A percentile compares a stretch with the other conserved stretches of the same genome.
Evolutionary conservation across 2,113 vertebrate species (phyloP).

Genomic region (Perca fluviatilis): DNA sequence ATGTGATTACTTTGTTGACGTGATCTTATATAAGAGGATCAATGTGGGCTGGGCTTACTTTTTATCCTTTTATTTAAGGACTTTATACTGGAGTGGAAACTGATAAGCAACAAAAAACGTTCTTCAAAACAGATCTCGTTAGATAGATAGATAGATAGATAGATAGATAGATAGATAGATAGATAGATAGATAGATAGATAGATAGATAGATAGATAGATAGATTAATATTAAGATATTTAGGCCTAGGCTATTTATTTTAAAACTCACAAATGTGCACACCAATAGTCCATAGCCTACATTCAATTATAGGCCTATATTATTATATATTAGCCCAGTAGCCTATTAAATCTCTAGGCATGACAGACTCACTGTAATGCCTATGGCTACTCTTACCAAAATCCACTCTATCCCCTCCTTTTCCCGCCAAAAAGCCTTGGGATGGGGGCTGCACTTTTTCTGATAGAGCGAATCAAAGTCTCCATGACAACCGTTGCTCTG

Average conservation of each 20-base stretch:
- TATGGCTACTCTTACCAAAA: background rate
- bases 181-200: too few relatives aligned
- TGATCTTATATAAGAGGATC: background rate
- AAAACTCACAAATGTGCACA: background rate
- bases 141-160: too few relatives aligned
- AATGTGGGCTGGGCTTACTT: background rate
- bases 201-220: too few relatives aligned
- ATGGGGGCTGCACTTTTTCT: slow-evolving; percentile 33
- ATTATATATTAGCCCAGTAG: background rate
- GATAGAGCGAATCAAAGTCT: slow-evolving; percentile 65
- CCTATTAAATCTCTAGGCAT: background rate
- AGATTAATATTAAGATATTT: too few relatives aligned
- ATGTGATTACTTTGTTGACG: background rate
- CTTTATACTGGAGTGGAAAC: background rate
- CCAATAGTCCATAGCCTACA: background rate
- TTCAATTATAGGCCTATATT: too few relatives aligned
- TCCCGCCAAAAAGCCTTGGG: slow-evolving; percentile 72
- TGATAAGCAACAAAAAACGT: background rate
- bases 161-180: too few relatives aligned
- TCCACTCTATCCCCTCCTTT: slow-evolving; percentile 30
- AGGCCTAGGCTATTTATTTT: too few relatives aligned
- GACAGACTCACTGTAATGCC: background rate
- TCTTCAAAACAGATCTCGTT: too few relatives aligned
- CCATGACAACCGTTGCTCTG: slow-evolving; percentile 76
- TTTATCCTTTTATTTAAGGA: background rate